Evolutionary conservation across 2,113 vertebrate genomes (phyloP).

Genomic region (Pycnonotus jocosus): DNA sequence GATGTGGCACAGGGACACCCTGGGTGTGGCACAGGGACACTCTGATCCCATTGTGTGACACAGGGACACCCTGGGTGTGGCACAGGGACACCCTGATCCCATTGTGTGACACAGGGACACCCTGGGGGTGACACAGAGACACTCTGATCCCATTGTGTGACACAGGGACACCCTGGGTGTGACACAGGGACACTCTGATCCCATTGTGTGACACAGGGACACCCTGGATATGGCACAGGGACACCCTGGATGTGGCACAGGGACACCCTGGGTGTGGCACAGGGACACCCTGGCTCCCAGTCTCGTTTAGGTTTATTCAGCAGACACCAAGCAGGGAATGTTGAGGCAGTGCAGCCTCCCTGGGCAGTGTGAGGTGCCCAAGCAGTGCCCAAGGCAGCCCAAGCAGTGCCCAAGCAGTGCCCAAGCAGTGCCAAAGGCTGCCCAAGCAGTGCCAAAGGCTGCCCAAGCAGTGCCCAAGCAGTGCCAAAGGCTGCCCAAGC

Average conservation of each 20-base stretch:
- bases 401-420: accelerated
- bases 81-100: not conserved
- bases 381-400: not conserved
- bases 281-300: not conserved
- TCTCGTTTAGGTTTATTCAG: not conserved
- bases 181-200: not conserved
- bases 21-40: too few species aligned
- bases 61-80: too few species aligned
- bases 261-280: too few species aligned
- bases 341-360: accelerated
- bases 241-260: not conserved
- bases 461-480: accelerated
- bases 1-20: not conserved
- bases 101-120: not conserved
- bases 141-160: too few species aligned
- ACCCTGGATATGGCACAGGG: not conserved
- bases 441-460: too few species aligned
- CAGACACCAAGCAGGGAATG: not conserved
- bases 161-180: not conserved
- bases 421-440: too few species aligned
- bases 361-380: accelerated
- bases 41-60: too few species aligned
- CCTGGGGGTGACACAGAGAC: too few species aligned
- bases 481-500: too few species aligned
- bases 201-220: not conserved